Conservation (phyloP, 2,888 invertebrate genomes). For the Crossocerus cetratus region DNA sequence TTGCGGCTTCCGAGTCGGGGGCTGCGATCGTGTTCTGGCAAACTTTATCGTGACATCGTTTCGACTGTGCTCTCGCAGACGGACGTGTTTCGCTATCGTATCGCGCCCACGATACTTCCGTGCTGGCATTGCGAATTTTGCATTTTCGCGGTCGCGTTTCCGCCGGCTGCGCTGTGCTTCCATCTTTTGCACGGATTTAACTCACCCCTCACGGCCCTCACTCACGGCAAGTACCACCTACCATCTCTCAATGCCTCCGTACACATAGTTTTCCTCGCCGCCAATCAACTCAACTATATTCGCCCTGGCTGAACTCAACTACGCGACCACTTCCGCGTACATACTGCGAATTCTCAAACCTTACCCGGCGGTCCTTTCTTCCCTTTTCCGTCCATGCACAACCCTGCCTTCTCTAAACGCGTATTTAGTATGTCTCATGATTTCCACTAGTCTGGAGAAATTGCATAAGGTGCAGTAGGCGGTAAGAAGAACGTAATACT, state of each 20-base stretch:
- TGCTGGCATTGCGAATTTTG: background rate
- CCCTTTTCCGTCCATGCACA: background rate
- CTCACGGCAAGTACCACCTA: background rate
- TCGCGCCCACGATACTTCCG: conserved; percentile 1
- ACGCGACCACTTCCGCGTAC: conserved; percentile 55
- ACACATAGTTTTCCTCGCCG: conserved; percentile 2
- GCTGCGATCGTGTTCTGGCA: conserved; percentile 70
- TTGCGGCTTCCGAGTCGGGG: conserved; percentile 59
- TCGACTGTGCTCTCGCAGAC: conserved; percentile 32
- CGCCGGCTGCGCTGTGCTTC: no score
- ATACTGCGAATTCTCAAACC: conserved; percentile 48
- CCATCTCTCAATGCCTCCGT: background rate
- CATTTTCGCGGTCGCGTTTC: no score
- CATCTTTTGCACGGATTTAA: no score
- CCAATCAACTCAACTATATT: conserved; percentile 31
- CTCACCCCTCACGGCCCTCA: background rate
- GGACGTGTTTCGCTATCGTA: conserved; percentile 6
- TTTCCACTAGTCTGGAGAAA: no score
- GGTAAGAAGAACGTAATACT: no score
- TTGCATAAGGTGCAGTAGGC: no score
- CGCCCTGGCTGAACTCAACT: conserved; percentile 26
- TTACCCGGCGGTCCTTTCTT: conserved; percentile 15
- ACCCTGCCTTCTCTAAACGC: background rate
- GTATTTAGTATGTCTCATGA: background rate
- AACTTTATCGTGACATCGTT: conserved; percentile 75